These are phyloP conservation scores for Lerema accius DNA, from an alignment of 1,140 invertebrate genomes.

Conservation along the genomic window DNA sequence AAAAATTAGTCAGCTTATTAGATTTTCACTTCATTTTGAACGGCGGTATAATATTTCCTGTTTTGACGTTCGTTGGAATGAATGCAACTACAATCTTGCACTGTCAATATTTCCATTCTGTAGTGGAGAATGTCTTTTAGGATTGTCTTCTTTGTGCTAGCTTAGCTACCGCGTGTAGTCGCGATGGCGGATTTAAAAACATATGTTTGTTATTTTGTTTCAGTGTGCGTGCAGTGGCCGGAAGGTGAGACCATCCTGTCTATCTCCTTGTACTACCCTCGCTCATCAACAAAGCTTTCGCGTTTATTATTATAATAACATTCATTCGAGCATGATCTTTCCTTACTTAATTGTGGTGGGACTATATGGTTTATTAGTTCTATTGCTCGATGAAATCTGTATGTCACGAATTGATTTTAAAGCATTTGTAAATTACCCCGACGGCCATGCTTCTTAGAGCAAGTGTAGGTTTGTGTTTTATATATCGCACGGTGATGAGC, in stretches of 20 bases:
- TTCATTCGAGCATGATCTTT: slow-evolving; percentile 75
- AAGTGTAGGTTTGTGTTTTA: slow-evolving; percentile 58
- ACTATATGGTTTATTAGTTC: slow-evolving; percentile 67
- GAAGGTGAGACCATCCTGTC: slow-evolving; percentile 86
- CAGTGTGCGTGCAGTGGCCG: slow-evolving; percentile 94
- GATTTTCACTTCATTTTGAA: slow-evolving; percentile 50
- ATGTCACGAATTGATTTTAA: slow-evolving; percentile 61
- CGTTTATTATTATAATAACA: slow-evolving; percentile 76
- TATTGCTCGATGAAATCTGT: slow-evolving; percentile 66
- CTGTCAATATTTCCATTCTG: slow-evolving; percentile 65
- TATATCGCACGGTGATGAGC: slow-evolving; percentile 57
- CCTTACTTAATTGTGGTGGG: slow-evolving; percentile 76
- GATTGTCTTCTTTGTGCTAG: slow-evolving; percentile 68
- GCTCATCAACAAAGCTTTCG: slow-evolving; percentile 63
- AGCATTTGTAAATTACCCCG: slow-evolving; percentile 61
- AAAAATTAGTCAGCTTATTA: slow-evolving; percentile 70
- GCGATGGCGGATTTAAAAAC: slow-evolving; percentile 27
- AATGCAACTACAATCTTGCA: slow-evolving; percentile 67
- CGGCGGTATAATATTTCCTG: slow-evolving; percentile 43
- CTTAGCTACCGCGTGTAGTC: slow-evolving; percentile 28
- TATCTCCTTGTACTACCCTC: slow-evolving; percentile 45
- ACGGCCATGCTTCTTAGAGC: slow-evolving; percentile 74
- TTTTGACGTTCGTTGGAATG: slow-evolving; percentile 67
- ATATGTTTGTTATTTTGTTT: slow-evolving; percentile 81
- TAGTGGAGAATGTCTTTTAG: slow-evolving; percentile 77